A percentile compares a stretch with the other conserved stretches of the same genome.
These are phyloP conservation scores for Peromyscus nudipes DNA, from an alignment of 2,797 vertebrate species.

Conservation along the genomic window DNA sequence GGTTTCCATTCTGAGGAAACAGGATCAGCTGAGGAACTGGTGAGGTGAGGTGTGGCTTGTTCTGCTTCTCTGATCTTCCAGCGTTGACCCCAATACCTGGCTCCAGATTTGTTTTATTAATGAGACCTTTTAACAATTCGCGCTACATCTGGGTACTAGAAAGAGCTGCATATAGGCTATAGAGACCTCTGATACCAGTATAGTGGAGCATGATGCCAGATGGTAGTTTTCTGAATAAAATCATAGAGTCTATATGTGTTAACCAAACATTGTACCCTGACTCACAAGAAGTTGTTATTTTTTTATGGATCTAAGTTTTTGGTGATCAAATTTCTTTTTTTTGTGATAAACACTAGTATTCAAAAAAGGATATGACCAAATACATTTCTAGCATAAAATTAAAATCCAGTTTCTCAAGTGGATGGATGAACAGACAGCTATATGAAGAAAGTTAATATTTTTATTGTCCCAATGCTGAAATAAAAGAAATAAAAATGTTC, in stretches of 20 bases:
- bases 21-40: no score
- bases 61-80: no score
- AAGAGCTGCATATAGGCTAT: neutral
- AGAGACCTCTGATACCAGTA: neutral
- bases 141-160: no score
- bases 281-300: neutral
- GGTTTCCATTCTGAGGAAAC: no score
- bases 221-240: neutral
- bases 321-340: neutral
- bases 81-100: no score
- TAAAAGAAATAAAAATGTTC: neutral
- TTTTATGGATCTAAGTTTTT: neutral
- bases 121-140: no score
- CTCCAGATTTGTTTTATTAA: no score
- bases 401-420: slow-evolving; percentile 16
- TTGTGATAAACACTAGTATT: neutral
- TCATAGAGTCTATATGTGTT: neutral
- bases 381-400: neutral
- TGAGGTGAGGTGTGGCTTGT: no score
- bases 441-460: neutral
- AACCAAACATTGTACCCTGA: neutral
- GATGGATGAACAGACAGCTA: neutral
- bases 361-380: neutral
- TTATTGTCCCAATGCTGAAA: neutral
- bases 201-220: no score